These are phyloP conservation scores for Sebastes steindachneri DNA, from an alignment of 2,797 vertebrate species.

Conservation along the genomic window DNA sequence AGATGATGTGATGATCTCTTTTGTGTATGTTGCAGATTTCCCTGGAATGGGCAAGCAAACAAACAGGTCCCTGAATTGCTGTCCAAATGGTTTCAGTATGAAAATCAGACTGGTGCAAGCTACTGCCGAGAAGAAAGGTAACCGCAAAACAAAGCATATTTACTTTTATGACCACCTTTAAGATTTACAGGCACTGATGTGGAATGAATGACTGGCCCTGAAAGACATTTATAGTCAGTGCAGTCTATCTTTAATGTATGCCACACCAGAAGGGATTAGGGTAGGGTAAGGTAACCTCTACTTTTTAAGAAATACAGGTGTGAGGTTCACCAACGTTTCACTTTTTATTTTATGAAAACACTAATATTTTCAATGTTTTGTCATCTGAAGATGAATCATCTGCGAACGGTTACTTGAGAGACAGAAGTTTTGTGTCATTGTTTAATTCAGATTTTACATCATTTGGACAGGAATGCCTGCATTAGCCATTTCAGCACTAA, in stretches of 20 bases:
- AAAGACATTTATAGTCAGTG: slow-evolving; percentile 56
- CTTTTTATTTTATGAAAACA: background rate
- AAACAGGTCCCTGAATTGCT: slow-evolving; percentile 24
- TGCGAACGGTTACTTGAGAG: background rate
- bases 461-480: slow-evolving; percentile 21
- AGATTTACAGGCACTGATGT: slow-evolving; percentile 60
- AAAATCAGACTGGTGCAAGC: slow-evolving; percentile 31
- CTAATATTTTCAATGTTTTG: background rate
- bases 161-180: slow-evolving; percentile 68
- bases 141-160: slow-evolving; percentile 73
- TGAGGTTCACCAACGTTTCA: background rate
- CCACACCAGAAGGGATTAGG: slow-evolving; percentile 37
- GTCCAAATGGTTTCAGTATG: slow-evolving; percentile 71
- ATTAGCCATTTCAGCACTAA: slow-evolving; percentile 51
- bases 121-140: slow-evolving; percentile 65
- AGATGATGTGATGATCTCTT: slow-evolving; percentile 11
- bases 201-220: slow-evolving; percentile 49
- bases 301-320: slow-evolving; percentile 9
- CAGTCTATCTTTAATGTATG: slow-evolving; percentile 42
- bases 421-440: slow-evolving; percentile 14
- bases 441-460: slow-evolving; percentile 46
- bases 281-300: background rate
- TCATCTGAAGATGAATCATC: slow-evolving; percentile 10
- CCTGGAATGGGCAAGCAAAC: slow-evolving; percentile 23
- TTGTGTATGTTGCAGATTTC: slow-evolving; percentile 10